phyloP scores from a whole-genome alignment of 2,888 invertebrate genomes.

The Mystacides longicornis region DNA sequence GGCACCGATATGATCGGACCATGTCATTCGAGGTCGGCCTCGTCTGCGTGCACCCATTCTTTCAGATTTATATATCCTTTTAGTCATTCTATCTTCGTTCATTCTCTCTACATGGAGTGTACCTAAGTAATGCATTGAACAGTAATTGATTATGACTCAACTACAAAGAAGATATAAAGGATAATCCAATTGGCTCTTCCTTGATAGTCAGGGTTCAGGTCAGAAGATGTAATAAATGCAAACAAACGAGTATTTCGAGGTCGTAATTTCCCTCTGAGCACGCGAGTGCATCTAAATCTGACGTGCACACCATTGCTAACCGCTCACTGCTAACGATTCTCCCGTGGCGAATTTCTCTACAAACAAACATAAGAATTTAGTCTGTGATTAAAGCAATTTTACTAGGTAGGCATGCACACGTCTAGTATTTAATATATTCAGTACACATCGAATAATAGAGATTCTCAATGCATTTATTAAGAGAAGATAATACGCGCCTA shows the following conservation, averaged over 20 bases:
- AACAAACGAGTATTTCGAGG: conserved; percentile 18
- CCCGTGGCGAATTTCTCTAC: background rate
- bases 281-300: conserved; percentile 24
- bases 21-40: too few relatives aligned
- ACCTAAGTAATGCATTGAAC: too few relatives aligned
- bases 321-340: background rate
- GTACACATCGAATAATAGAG: background rate
- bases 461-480: background rate
- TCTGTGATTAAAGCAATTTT: background rate
- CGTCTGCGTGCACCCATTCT: too few relatives aligned
- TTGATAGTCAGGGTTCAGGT: background rate
- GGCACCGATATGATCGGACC: too few relatives aligned
- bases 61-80: too few relatives aligned
- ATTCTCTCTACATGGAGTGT: too few relatives aligned
- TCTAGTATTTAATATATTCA: background rate
- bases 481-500: too few relatives aligned
- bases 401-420: background rate
- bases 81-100: too few relatives aligned
- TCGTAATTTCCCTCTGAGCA: conserved; percentile 21
- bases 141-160: too few relatives aligned
- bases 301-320: conserved; percentile 16
- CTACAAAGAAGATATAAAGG: too few relatives aligned
- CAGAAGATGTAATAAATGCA: conserved; percentile 21
- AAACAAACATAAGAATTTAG: background rate
- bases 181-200: conserved; percentile 4